Conservation (phyloP, 2,113 vertebrate species). For the Plecotus auritus region DNA sequence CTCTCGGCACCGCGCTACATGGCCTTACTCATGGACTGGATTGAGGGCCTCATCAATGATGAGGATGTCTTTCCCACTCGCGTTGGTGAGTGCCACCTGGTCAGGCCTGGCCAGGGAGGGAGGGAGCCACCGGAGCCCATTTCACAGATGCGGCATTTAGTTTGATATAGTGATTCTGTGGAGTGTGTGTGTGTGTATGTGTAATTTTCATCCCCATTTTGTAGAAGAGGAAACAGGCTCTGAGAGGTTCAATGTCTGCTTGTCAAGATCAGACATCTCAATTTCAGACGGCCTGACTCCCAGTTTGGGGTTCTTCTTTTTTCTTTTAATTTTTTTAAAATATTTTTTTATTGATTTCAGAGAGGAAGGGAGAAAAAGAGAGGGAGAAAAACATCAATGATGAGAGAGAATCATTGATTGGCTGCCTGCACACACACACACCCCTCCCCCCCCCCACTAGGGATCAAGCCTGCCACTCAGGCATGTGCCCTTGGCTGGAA, state of each 20-base stretch:
- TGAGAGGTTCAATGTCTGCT: neutral
- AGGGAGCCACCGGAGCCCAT: neutral
- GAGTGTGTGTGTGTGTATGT: neutral
- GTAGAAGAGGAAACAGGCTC: neutral
- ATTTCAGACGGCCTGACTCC: neutral
- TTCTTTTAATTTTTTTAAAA: no score
- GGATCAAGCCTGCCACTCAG: no score
- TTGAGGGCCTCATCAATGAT: slow-evolving; percentile 95
- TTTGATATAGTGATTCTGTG: neutral
- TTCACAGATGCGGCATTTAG: neutral
- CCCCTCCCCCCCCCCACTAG: no score
- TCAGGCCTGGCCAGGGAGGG: neutral
- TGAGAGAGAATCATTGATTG: no score
- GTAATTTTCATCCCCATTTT: neutral
- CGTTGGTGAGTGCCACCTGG: slow-evolving; percentile 86
- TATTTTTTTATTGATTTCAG: no score
- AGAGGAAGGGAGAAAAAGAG: no score
- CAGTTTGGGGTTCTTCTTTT: neutral
- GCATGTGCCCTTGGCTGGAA: no score
- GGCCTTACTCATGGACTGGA: slow-evolving; percentile 98
- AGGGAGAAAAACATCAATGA: no score
- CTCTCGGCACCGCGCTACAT: slow-evolving; percentile 94
- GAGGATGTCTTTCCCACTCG: slow-evolving; percentile 97
- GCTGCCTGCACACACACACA: no score
- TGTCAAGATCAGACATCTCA: neutral